Evolutionary conservation across 2,888 invertebrate species (phyloP).

Genomic region (Chrysotoxum bicinctum): DNA sequence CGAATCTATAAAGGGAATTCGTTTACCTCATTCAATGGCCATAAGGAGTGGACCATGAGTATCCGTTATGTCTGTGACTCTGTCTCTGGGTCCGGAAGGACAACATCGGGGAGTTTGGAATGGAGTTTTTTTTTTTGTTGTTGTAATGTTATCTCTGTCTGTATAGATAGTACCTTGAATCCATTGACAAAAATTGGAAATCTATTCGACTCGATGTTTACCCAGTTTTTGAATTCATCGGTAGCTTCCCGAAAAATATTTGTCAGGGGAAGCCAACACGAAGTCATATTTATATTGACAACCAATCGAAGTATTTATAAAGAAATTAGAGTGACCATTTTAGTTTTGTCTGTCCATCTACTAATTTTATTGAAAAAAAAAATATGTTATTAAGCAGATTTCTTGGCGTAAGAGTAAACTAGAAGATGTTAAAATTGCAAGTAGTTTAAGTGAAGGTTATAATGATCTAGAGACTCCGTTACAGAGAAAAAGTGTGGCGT

Average conservation of each 20-base stretch:
- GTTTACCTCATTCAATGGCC: constrained; percentile 63
- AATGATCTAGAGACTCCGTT: no score
- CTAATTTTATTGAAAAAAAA: no score
- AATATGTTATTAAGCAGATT: no score
- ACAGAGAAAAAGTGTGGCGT: no score
- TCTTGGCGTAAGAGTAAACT: no score
- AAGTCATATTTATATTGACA: constrained; percentile 32
- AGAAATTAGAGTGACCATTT: neutral
- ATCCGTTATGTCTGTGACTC: neutral
- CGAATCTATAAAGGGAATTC: constrained; percentile 52
- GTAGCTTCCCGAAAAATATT: constrained; percentile 25
- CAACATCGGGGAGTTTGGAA: neutral
- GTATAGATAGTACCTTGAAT: neutral
- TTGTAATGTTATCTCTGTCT: neutral
- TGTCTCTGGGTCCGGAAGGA: neutral
- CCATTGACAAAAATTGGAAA: constrained; percentile 45
- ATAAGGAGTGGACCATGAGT: constrained; percentile 33
- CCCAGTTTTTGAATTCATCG: constrained; percentile 58
- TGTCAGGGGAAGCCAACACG: constrained; percentile 30
- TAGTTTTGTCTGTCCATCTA: no score
- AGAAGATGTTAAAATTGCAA: no score
- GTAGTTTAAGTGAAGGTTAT: no score
- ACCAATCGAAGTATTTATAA: neutral
- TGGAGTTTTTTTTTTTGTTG: neutral
- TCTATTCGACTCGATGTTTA: constrained; percentile 62